Percentiles rank a stretch among this genome's conserved stretches.
phyloP scores from a whole-genome alignment of 2,797 vertebrate species.

The Brachyrhaphis roseni region DNA sequence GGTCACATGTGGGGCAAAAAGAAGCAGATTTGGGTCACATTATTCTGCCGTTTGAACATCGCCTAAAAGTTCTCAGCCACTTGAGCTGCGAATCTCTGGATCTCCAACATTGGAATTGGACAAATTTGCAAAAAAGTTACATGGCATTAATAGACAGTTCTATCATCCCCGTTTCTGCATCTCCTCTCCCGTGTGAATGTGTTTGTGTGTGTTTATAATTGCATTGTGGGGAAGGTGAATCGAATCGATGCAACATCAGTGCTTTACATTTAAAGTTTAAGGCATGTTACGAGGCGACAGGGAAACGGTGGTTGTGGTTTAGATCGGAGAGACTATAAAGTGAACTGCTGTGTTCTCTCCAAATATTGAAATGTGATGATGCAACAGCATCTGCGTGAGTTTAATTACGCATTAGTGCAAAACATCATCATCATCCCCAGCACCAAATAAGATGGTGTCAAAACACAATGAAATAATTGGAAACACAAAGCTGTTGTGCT shows the following conservation, averaged over 20 bases:
- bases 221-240: too few species aligned
- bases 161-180: neutral
- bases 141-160: neutral
- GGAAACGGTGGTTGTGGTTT: neutral
- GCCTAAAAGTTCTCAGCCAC: neutral
- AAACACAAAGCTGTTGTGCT: conserved; percentile 6
- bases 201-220: neutral
- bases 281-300: too few species aligned
- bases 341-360: neutral
- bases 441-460: conserved; percentile 18
- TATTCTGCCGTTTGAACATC: too few species aligned
- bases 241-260: neutral
- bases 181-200: neutral
- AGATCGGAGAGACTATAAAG: neutral
- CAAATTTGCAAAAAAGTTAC: neutral
- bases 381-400: conserved; percentile 1
- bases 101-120: neutral
- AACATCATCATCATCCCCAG: conserved; percentile 16
- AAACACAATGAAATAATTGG: conserved; percentile 28
- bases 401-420: conserved; percentile 24
- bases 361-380: neutral
- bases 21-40: too few species aligned
- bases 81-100: neutral
- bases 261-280: neutral
- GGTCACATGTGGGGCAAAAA: too few species aligned